Base-by-base conservation (phyloP, 2,888 invertebrate species). In the Drosophila nigricruria region DNA sequence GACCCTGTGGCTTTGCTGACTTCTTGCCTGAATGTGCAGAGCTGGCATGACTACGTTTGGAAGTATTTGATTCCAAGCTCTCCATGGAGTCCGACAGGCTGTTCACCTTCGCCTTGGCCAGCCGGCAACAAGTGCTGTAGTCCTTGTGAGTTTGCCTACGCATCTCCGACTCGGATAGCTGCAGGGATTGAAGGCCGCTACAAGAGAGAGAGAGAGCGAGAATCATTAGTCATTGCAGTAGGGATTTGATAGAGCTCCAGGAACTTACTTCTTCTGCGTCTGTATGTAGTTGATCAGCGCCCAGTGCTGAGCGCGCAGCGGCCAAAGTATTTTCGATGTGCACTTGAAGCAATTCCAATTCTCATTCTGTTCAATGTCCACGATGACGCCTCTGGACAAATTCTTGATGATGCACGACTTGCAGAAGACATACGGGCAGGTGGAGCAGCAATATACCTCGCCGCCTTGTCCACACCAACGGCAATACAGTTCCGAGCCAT, bases 381-480 rank as follows among this genome's bases (percentile, higher is more conserved):
- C 95, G 30, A 96, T 94, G 87, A 95, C 95, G 23, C 94, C 92
- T 4, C 93, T 84, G 12, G 96, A 96, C 64, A 96, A 94, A 91
- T 97, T 97, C 65, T 95, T 94, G 71, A 94, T 94, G 57, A 97
- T 96, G 90, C 96, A 97, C 93, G 95, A 96, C 94, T 96, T 95
- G 92, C 96, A 96, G 91, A 96, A 96, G 0, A 96, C 96, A 93
- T 94, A 95, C 53, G 95, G 95, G 75, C 97, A 97, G 72, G 94
- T 94, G 2, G 96, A 95, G 88, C 97, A 97, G 89, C 96, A 97
- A 87, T 96, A 95, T 1, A 97, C 96, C 92, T 96, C 95, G 5
- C 96, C 96, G 5, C 95, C 97, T 91, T 97, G 96, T 0, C 96
- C 97, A 89, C 97, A 97, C 97, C 96, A 97, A 54, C 96, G 94